Conservation (phyloP, 2,797 vertebrate species). For the Bradypodion pumilum region DNA sequence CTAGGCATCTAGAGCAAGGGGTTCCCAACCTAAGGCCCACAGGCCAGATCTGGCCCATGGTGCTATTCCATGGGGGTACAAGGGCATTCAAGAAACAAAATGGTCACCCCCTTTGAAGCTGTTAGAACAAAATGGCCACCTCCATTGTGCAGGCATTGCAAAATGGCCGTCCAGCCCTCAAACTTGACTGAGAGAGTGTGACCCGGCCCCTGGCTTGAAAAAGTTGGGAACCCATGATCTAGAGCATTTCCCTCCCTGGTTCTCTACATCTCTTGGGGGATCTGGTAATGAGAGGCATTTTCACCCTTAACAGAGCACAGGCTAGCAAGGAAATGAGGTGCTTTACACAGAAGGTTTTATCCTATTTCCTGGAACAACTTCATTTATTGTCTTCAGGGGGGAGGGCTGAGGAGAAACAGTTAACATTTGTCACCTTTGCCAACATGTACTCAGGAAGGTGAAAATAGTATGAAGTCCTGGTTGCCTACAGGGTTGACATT, state of each 20-base stretch:
- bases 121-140: too few relatives aligned
- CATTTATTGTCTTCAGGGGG: constrained; percentile 49
- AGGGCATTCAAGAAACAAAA: too few relatives aligned
- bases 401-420: constrained; percentile 39
- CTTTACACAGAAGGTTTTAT: constrained; percentile 51
- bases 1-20: constrained; percentile 53
- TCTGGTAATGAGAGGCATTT: constrained; percentile 54
- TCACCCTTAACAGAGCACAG: constrained; percentile 39
- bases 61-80: too few relatives aligned
- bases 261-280: constrained; percentile 47
- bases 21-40: too few relatives aligned
- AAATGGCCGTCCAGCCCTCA: too few relatives aligned
- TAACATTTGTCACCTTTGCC: constrained; percentile 45
- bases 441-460: constrained; percentile 26
- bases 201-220: too few relatives aligned
- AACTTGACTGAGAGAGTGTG: too few relatives aligned
- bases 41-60: too few relatives aligned
- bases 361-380: constrained; percentile 41
- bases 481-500: constrained; percentile 32
- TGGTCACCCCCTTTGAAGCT: too few relatives aligned
- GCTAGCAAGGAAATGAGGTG: constrained; percentile 40
- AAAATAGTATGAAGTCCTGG: not conserved
- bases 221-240: too few relatives aligned
- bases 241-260: constrained; percentile 26
- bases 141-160: too few relatives aligned